Conservation (phyloP, 2,888 invertebrate genomes). For the Subacronicta megacephala region DNA sequence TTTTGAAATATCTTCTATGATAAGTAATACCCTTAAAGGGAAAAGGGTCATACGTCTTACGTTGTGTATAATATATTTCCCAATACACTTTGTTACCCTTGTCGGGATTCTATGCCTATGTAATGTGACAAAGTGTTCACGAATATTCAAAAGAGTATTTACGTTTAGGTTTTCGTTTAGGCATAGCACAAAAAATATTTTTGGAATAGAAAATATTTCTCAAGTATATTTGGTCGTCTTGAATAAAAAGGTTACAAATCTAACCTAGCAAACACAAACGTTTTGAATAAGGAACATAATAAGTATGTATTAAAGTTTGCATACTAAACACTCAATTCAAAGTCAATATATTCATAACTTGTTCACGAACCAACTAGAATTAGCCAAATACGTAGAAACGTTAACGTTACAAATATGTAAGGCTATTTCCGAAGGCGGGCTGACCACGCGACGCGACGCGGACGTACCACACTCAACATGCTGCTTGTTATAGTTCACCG, state of each 20-base stretch:
- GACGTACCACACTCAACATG: constrained; percentile 34
- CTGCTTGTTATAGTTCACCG: constrained; percentile 28
- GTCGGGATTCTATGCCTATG: constrained; percentile 15
- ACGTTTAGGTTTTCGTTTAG: not conserved
- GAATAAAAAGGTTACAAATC: not conserved
- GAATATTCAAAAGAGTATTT: constrained; percentile 8
- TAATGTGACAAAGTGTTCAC: constrained; percentile 22
- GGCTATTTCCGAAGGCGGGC: constrained; percentile 33
- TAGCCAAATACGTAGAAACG: constrained; percentile 42
- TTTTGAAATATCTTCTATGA: constrained; percentile 13
- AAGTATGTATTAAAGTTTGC: not conserved
- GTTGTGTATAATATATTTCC: constrained; percentile 32
- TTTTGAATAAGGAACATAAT: constrained; percentile 4
- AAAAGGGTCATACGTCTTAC: constrained; percentile 24
- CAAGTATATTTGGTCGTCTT: too few species aligned
- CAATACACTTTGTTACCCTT: constrained; percentile 33
- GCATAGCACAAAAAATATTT: too few species aligned
- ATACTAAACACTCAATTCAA: constrained; percentile 14
- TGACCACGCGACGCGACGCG: constrained; percentile 36
- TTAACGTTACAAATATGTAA: constrained; percentile 50
- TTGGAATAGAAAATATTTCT: too few species aligned
- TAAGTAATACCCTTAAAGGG: constrained; percentile 32
- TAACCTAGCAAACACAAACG: constrained; percentile 1
- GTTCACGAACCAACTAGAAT: constrained; percentile 29
- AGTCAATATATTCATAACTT: constrained; percentile 30